A percentile compares a stretch with the other conserved stretches of the same genome.
These are phyloP conservation scores for Sebastes flavidus DNA, from an alignment of 2,797 vertebrate genomes.

Conservation along the genomic window DNA sequence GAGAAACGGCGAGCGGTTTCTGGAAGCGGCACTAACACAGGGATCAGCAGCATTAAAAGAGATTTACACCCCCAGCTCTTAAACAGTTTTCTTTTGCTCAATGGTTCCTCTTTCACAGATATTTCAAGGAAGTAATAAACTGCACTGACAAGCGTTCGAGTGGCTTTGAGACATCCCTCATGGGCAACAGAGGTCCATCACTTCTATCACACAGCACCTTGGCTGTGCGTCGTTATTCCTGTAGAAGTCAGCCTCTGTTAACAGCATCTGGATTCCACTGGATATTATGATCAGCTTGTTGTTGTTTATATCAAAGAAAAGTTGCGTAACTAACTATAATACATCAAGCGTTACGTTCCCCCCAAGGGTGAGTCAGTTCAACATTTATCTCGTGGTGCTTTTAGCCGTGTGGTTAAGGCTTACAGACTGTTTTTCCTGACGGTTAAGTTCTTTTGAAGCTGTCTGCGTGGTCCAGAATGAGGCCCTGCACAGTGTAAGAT, in stretches of 20 bases:
- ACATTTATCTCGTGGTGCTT: slow-evolving; percentile 59
- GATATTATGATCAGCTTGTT: slow-evolving; percentile 59
- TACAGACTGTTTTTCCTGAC: slow-evolving; percentile 69
- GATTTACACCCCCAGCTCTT: slow-evolving; percentile 80
- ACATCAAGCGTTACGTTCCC: slow-evolving; percentile 19
- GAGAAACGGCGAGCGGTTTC: slow-evolving; percentile 66
- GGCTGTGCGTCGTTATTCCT: slow-evolving; percentile 44
- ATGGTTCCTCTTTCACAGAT: slow-evolving; percentile 78
- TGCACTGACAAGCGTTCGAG: slow-evolving; percentile 74
- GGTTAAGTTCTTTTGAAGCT: slow-evolving; percentile 82
- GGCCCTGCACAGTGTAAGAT: slow-evolving; percentile 86
- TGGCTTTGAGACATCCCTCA: slow-evolving; percentile 75
- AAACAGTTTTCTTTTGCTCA: slow-evolving; percentile 78
- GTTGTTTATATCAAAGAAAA: slow-evolving; percentile 66
- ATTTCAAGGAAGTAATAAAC: slow-evolving; percentile 84
- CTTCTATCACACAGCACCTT: slow-evolving; percentile 45
- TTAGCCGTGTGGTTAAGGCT: slow-evolving; percentile 56
- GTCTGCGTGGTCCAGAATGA: slow-evolving; percentile 77
- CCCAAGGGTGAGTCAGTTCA: slow-evolving; percentile 43
- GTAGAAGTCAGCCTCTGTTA: slow-evolving; percentile 39
- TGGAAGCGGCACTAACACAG: slow-evolving; percentile 74
- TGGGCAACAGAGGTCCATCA: slow-evolving; percentile 70
- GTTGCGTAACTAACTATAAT: slow-evolving; percentile 49
- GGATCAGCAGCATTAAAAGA: slow-evolving; percentile 82
- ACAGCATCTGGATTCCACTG: slow-evolving; percentile 30